These are phyloP conservation scores for Alligator sinensis DNA, from an alignment of 2,113 vertebrate genomes.

Conservation along the genomic window DNA sequence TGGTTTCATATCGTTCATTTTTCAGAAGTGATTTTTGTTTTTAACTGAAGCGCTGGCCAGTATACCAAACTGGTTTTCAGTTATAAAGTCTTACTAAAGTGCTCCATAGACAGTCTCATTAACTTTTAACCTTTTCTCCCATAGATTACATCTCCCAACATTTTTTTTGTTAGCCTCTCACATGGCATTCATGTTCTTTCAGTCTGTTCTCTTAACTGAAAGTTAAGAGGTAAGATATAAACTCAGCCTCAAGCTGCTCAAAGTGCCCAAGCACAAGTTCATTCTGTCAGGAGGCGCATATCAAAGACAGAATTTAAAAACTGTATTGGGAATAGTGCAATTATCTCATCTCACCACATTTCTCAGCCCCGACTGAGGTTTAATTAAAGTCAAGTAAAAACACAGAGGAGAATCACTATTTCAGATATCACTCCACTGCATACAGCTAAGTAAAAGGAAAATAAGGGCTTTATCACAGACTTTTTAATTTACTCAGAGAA, in stretches of 20 bases:
- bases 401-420: constrained; percentile 76
- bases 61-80: background rate
- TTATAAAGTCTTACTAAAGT: too few species aligned
- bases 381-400: constrained; percentile 87
- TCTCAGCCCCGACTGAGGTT: constrained; percentile 84
- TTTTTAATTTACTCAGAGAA: constrained; percentile 64
- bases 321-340: constrained; percentile 79
- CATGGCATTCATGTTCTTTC: background rate
- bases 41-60: background rate
- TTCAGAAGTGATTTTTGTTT: background rate
- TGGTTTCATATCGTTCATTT: background rate
- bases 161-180: constrained; percentile 10
- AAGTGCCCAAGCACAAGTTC: constrained; percentile 61
- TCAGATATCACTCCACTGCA: constrained; percentile 76
- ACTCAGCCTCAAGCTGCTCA: constrained; percentile 44
- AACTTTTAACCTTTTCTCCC: background rate
- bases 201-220: background rate
- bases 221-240: constrained; percentile 42
- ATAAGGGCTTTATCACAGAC: constrained; percentile 47
- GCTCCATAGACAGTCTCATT: accelerated
- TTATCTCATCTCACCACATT: constrained; percentile 86
- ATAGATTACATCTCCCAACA: background rate
- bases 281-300: constrained; percentile 63
- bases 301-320: constrained; percentile 69
- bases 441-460: background rate